phyloP scores from a whole-genome alignment of 1,140 invertebrate genomes.

The Microplitis mediator region DNA sequence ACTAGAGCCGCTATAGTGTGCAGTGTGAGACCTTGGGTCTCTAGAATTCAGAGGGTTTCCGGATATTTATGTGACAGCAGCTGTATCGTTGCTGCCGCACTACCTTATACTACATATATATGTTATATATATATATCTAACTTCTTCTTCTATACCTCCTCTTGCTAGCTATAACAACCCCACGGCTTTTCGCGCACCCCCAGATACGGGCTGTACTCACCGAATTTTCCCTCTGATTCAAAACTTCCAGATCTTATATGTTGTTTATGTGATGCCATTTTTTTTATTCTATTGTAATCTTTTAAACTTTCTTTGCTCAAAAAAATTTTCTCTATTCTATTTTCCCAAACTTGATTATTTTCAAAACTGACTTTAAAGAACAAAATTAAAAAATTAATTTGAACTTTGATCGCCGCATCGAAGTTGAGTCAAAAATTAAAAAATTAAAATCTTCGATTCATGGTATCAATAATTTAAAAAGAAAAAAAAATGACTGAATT shows the following conservation, averaged over 20 bases:
- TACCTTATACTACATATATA: background rate
- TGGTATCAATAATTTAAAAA: too few relatives aligned
- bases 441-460: too few relatives aligned
- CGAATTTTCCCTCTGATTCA: conserved; percentile 4
- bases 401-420: too few relatives aligned
- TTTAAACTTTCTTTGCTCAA: too few relatives aligned
- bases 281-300: background rate
- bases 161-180: background rate
- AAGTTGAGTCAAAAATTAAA: too few relatives aligned
- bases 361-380: too few relatives aligned
- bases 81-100: conserved; percentile 33
- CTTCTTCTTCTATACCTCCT: background rate
- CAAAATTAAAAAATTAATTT: too few relatives aligned
- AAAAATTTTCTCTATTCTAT: too few relatives aligned
- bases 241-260: conserved; percentile 8
- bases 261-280: background rate
- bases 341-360: too few relatives aligned
- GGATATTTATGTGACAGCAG: conserved; percentile 43
- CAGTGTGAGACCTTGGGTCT: conserved; percentile 15
- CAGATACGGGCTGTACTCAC: background rate
- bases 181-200: conserved; percentile 13
- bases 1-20: conserved; percentile 5
- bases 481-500: too few relatives aligned
- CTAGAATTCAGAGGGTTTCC: conserved; percentile 38
- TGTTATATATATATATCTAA: conserved; percentile 3